These are phyloP conservation scores for Phylloscopus trochiloides DNA, from an alignment of 2,113 vertebrate genomes.

Conservation along the genomic window DNA sequence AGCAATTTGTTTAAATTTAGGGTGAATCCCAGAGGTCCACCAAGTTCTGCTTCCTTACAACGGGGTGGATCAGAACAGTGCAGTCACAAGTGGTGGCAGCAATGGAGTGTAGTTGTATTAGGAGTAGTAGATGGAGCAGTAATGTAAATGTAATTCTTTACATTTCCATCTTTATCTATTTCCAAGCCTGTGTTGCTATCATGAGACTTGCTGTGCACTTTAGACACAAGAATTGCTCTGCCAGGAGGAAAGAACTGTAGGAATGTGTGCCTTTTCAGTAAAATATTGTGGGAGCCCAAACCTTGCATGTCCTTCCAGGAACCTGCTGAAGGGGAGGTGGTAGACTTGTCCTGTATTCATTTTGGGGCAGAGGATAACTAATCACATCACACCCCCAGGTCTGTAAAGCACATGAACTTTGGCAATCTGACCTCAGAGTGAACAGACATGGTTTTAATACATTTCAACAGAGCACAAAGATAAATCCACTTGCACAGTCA, in stretches of 20 bases:
- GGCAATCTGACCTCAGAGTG: background rate
- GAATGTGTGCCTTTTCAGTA: background rate
- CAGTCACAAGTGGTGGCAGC: background rate
- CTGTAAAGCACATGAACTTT: background rate
- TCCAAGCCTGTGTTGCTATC: background rate
- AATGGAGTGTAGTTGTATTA: background rate
- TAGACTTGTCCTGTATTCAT: accelerated
- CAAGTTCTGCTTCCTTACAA: background rate
- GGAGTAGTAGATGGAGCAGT: background rate
- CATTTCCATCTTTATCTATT: background rate
- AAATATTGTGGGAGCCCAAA: background rate
- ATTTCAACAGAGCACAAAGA: background rate
- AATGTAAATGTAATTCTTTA: background rate
- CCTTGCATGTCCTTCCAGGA: accelerated
- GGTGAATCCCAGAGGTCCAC: background rate
- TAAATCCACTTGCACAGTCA: accelerated
- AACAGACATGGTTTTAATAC: background rate
- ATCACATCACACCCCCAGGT: background rate
- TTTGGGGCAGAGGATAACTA: background rate
- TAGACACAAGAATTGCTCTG: background rate
- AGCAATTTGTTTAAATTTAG: background rate
- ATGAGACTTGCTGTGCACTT: background rate
- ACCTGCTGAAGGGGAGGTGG: background rate
- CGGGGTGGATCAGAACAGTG: background rate
- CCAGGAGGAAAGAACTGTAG: background rate